Conservation (phyloP, 2,113 vertebrate species). For the Casuarius casuarius region DNA sequence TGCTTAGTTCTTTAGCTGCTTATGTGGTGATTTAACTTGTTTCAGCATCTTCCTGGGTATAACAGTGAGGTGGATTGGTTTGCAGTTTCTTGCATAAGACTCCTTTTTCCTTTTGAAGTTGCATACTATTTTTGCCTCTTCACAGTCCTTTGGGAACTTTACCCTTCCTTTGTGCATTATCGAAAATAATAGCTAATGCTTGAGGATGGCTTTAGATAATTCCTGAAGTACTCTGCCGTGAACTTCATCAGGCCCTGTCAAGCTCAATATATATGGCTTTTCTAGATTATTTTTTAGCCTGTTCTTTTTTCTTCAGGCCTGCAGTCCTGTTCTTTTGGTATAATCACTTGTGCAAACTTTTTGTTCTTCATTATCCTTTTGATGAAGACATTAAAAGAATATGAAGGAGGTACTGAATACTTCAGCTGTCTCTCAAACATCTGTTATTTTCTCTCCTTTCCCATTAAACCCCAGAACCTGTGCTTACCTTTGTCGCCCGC, state of each 20-base stretch:
- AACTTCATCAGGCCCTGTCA: neutral
- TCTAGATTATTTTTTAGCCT: neutral
- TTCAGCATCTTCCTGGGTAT: neutral
- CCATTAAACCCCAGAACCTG: conserved; percentile 6
- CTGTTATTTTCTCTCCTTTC: conserved; percentile 29
- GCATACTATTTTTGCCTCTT: neutral
- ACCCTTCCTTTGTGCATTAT: neutral
- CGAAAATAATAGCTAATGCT: conserved; percentile 20
- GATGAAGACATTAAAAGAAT: neutral
- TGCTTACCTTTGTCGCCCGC: neutral
- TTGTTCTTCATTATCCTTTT: conserved; percentile 22
- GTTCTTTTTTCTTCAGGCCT: neutral
- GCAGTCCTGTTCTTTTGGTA: neutral
- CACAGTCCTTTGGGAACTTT: neutral
- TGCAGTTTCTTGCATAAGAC: neutral
- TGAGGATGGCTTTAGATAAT: conserved; percentile 49
- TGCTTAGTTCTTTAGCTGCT: neutral
- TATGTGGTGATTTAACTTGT: neutral
- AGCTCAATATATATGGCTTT: neutral
- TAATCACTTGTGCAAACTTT: neutral
- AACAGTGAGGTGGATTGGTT: neutral
- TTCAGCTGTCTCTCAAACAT: conserved; percentile 6
- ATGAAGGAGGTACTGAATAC: neutral
- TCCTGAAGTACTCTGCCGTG: neutral
- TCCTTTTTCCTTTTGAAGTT: neutral